Evolutionary conservation across 1,140 invertebrate species (phyloP), one percentile per base, ranked within the genome.

Genomic region (Orius insidiosus): DNA sequence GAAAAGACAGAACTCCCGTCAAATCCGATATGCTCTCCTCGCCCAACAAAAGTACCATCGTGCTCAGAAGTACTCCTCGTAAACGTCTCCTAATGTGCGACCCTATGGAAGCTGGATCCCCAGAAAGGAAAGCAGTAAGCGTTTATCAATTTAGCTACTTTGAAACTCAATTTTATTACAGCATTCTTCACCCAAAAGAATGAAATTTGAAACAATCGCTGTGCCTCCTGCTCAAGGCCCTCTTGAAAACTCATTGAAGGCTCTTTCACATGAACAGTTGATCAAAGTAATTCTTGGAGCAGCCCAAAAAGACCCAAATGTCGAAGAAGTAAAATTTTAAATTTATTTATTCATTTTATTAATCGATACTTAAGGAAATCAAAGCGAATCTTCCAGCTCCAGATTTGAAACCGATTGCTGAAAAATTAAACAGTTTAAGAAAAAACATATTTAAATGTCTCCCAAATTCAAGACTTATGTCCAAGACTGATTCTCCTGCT

Each of bases 371-470:
- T 35, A 41, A 66, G 63, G 61, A 64, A 39, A 49, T 67, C 6
- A 55, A 51, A 33, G 50, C 55, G 33, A 69, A 70, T 35, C 68
- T 84, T 58, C 80, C 80, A 1, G 55, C 65, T 1, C 78, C 80
- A 5, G 80, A 85, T 61, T 62, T 83, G 41, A 62, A 67, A 50
- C 70, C 71, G 1, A 52, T 81, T 10, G 70, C 77, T 55, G 78
- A 83, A 46, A 71, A 69, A 53, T 60, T 85, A 15, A 67, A 64
- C 31, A 66, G 68, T 54, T 65, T 81, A n/a, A 75, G 73, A 51
- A 69, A 71, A 11, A 80, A 80, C 54, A 74, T 84, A 35, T 80
- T 71, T 51, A 74, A 74, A 55, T 78, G 76, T 51, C 58, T 82
- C 9, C 70, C 77, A 5, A 71, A 68, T 36, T 74, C 71, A 1